Evolutionary conservation across 2,797 vertebrate species (phyloP).

Genomic region (Leuciscus waleckii): DNA sequence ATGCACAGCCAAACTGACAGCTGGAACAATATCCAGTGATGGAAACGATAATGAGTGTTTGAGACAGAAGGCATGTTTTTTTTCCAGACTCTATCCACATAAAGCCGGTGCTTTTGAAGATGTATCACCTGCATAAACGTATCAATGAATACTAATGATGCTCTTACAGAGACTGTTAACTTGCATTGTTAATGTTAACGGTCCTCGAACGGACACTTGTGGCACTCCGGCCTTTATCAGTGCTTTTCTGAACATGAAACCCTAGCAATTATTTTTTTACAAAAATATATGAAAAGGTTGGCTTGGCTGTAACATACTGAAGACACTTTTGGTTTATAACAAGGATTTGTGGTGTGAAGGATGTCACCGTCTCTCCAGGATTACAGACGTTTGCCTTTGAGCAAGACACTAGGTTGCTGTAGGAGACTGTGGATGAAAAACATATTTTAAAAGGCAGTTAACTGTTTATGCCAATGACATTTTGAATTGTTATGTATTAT

Average conservation of each 20-base stretch:
- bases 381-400: neutral
- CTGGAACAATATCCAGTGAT: neutral
- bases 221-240: neutral
- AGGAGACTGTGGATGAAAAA: neutral
- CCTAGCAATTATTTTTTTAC: neutral
- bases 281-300: neutral
- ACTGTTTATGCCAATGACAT: neutral
- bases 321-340: neutral
- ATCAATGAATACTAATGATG: neutral
- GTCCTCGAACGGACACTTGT: constrained; percentile 11
- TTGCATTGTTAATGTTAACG: neutral
- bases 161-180: neutral
- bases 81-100: neutral
- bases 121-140: neutral
- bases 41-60: neutral
- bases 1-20: neutral
- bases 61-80: constrained; percentile 16
- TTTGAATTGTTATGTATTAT: neutral
- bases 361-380: neutral
- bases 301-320: neutral
- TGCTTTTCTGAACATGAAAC: neutral
- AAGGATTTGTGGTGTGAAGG: neutral
- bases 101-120: neutral
- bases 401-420: neutral
- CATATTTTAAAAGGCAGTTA: neutral